Evolutionary conservation across 2,113 vertebrate genomes (phyloP).

Genomic region (Limnothrissa miodon): DNA sequence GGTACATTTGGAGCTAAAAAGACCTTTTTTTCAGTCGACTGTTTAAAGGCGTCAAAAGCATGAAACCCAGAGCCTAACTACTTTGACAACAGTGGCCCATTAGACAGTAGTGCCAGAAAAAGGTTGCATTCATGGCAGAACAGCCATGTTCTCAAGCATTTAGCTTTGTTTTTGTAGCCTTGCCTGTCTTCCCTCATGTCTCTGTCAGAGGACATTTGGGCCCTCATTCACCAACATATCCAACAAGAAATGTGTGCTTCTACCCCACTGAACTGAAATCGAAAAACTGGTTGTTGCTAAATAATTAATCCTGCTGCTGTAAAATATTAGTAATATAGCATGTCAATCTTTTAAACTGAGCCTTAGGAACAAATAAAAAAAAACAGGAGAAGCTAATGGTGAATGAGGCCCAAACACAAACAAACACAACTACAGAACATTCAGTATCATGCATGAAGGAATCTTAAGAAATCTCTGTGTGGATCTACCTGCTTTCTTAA

Average conservation of each 20-base stretch:
- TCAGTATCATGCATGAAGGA: too few species aligned
- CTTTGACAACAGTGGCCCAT: not conserved
- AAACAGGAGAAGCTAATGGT: too few species aligned
- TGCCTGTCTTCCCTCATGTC: not conserved
- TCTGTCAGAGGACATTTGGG: not conserved
- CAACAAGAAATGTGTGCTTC: too few species aligned
- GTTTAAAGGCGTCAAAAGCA: not conserved
- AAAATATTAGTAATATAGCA: too few species aligned
- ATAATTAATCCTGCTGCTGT: too few species aligned
- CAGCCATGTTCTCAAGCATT: not conserved
- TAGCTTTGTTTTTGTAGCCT: not conserved
- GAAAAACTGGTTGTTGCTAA: too few species aligned
- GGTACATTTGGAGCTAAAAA: not conserved
- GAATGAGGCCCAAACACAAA: not conserved
- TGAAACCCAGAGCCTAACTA: not conserved
- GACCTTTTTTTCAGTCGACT: not conserved
- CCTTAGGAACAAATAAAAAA: too few species aligned
- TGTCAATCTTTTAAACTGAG: too few species aligned
- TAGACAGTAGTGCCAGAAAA: not conserved
- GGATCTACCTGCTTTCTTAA: slow-evolving; percentile 81
- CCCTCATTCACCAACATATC: too few species aligned
- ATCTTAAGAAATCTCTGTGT: not conserved
- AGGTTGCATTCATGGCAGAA: not conserved
- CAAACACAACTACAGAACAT: not conserved
- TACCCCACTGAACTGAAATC: too few species aligned